Conservation (phyloP, 2,888 invertebrate genomes). For the Dione juno region DNA sequence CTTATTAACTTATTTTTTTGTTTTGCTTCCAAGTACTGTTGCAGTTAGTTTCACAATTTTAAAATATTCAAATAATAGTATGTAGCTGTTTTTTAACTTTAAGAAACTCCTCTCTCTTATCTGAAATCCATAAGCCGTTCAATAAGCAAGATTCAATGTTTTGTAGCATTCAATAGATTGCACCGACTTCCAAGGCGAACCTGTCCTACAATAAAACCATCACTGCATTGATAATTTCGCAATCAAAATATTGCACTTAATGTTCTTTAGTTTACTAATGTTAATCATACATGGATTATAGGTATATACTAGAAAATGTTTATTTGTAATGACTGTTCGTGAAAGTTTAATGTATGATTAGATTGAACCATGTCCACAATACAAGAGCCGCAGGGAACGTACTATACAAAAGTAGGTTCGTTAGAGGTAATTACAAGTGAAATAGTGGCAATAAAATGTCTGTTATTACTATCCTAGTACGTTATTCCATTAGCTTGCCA, state of each 20-base stretch:
- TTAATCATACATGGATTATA: constrained; percentile 8
- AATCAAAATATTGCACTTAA: constrained; percentile 39
- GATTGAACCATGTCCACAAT: background rate
- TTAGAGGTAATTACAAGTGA: constrained; percentile 46
- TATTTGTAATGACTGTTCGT: constrained; percentile 17
- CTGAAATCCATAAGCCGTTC: constrained; percentile 31
- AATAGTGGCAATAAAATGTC: constrained; percentile 48
- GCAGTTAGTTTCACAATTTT: background rate
- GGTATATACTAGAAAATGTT: constrained; percentile 10
- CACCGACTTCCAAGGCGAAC: constrained; percentile 49
- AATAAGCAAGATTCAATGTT: constrained; percentile 47
- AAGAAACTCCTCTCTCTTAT: background rate
- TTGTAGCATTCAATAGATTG: constrained; percentile 48
- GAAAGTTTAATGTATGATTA: constrained; percentile 24
- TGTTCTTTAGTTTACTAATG: constrained; percentile 28
- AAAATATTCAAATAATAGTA: background rate
- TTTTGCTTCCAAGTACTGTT: background rate
- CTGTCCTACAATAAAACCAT: constrained; percentile 49
- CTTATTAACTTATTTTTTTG: background rate
- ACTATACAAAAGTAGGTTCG: constrained; percentile 18
- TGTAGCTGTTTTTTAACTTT: background rate
- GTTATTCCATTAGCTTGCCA: constrained; percentile 33
- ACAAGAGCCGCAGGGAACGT: background rate
- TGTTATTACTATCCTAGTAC: constrained; percentile 41
- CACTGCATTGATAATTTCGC: constrained; percentile 45